Percentiles rank a stretch among this genome's conserved stretches.
These are phyloP conservation scores for Synanthedon andrenaeformis DNA, from an alignment of 2,888 invertebrate species.

Conservation along the genomic window DNA sequence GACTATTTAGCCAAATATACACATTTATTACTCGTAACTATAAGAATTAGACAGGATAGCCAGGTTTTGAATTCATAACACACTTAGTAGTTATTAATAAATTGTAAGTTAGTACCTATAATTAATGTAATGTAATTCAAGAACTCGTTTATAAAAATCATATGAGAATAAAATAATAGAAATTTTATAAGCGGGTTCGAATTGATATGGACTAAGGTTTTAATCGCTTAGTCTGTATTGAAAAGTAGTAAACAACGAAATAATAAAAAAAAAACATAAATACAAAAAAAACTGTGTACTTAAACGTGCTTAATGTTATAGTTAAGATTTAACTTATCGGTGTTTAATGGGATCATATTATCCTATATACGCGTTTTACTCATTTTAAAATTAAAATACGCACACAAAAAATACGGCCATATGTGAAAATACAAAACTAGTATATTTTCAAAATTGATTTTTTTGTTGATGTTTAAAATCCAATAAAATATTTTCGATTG, in stretches of 20 bases:
- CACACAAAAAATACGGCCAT: constrained; percentile 4
- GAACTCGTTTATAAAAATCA: constrained; percentile 25
- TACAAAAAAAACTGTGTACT: constrained; percentile 55
- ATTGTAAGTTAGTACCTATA: constrained; percentile 51
- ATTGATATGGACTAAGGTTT: constrained; percentile 29
- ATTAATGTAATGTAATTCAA: constrained; percentile 64
- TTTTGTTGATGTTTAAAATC: too few species aligned
- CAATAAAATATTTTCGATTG: too few species aligned
- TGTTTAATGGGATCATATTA: constrained; percentile 29
- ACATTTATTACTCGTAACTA: constrained; percentile 52
- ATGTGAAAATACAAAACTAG: too few species aligned
- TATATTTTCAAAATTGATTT: too few species aligned
- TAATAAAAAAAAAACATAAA: constrained; percentile 38
- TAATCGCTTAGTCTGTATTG: constrained; percentile 28
- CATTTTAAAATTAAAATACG: constrained; percentile 33
- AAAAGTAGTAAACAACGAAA: constrained; percentile 60
- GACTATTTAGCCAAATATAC: constrained; percentile 63
- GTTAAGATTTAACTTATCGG: constrained; percentile 44
- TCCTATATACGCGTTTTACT: constrained; percentile 41
- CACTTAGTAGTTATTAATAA: constrained; percentile 49
- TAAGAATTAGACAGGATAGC: constrained; percentile 67
- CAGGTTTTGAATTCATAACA: constrained; percentile 67
- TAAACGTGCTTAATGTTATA: constrained; percentile 52
- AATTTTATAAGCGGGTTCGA: constrained; percentile 36
- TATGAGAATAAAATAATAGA: constrained; percentile 1